Conservation (phyloP, 2,113 vertebrate species). For the Stegostoma tigrinum region DNA sequence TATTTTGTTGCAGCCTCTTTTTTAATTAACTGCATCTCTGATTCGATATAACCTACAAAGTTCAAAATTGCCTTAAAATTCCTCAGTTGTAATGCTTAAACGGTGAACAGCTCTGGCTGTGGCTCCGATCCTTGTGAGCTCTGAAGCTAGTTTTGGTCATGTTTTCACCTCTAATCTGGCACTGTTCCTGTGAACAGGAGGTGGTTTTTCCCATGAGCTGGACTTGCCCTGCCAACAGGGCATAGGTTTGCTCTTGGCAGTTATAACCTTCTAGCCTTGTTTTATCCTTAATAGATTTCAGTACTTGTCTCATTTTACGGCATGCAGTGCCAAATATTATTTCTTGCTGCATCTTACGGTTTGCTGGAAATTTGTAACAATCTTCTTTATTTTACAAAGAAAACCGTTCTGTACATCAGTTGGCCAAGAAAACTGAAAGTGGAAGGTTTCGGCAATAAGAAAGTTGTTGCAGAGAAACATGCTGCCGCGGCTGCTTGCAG, state of each 20-base stretch:
- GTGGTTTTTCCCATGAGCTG: neutral
- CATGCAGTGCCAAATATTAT: neutral
- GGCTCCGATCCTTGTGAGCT: neutral
- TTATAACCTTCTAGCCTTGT: neutral
- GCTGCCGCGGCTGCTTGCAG: slow-evolving; percentile 84
- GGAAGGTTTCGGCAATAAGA: slow-evolving; percentile 78
- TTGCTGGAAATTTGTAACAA: neutral
- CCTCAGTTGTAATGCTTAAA: neutral
- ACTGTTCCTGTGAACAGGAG: neutral
- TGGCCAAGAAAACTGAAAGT: slow-evolving; percentile 83
- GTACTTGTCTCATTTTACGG: neutral
- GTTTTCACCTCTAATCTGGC: neutral
- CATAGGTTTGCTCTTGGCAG: neutral
- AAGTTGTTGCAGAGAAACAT: slow-evolving; percentile 73
- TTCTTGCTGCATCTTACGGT: neutral
- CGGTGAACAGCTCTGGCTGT: neutral
- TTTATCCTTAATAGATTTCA: neutral
- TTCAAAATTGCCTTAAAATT: neutral
- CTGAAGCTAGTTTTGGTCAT: neutral
- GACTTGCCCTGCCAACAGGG: neutral
- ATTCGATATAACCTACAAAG: neutral
- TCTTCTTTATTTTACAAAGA: slow-evolving; percentile 53
- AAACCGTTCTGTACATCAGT: slow-evolving; percentile 74
- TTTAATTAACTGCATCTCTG: neutral
- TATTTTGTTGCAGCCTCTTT: neutral